Percentiles rank a stretch among this genome's conserved stretches.
phyloP scores from a whole-genome alignment of 2,888 invertebrate species.

The Ormyrus thymus region DNA sequence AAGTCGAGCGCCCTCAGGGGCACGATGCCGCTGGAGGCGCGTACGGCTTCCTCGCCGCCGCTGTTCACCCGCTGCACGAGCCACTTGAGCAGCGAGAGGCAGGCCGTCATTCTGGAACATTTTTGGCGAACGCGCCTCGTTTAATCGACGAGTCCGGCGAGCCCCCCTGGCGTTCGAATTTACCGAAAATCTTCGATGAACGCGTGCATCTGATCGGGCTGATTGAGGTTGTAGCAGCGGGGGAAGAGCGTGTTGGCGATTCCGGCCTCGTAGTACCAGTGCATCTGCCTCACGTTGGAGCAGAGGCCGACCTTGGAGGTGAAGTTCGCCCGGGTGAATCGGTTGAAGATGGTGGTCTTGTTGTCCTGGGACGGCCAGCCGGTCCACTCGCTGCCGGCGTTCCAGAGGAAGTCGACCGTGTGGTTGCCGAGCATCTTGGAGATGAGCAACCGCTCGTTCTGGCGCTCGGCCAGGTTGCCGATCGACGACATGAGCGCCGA shows the following conservation, averaged over 20 bases:
- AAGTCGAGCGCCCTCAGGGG: slow-evolving; percentile 87
- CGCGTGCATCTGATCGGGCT: slow-evolving; percentile 87
- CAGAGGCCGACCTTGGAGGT: slow-evolving; percentile 92
- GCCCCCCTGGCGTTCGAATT: not conserved
- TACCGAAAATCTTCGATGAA: slow-evolving; percentile 91
- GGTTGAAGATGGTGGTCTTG: slow-evolving; percentile 84
- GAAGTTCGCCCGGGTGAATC: slow-evolving; percentile 90
- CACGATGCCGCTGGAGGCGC: slow-evolving; percentile 74
- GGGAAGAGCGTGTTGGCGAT: slow-evolving; percentile 89
- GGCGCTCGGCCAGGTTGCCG: slow-evolving; percentile 67
- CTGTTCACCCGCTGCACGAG: slow-evolving; percentile 79
- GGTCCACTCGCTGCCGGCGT: slow-evolving; percentile 87
- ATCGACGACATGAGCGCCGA: slow-evolving; percentile 67
- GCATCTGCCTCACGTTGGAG: slow-evolving; percentile 85
- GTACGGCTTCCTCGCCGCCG: slow-evolving; percentile 74
- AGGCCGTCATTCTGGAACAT: slow-evolving; percentile 82
- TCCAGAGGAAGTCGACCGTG: slow-evolving; percentile 93
- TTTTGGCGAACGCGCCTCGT: not conserved
- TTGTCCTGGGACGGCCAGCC: slow-evolving; percentile 81
- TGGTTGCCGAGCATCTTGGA: slow-evolving; percentile 87
- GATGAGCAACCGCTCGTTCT: slow-evolving; percentile 74
- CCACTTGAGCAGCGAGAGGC: slow-evolving; percentile 89
- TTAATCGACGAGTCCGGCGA: not conserved
- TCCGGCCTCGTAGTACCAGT: slow-evolving; percentile 90
- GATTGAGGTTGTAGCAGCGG: slow-evolving; percentile 89